These are phyloP conservation scores for Perccottus glenii DNA, from an alignment of 2,113 vertebrate species.

Conservation along the genomic window DNA sequence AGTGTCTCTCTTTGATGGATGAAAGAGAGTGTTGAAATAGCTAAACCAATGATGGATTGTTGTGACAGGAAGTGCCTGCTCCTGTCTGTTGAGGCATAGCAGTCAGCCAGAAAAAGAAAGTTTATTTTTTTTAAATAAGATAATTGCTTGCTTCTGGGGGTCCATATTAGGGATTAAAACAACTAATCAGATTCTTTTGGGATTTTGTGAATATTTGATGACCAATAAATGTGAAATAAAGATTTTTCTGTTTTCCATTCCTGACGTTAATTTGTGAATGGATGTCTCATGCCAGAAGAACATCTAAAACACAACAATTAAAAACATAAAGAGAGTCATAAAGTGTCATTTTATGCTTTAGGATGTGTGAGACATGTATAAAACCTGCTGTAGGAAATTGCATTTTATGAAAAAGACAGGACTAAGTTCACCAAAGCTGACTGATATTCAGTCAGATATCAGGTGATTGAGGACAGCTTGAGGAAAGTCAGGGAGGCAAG, in stretches of 20 bases:
- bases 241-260: neutral
- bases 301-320: too few species aligned
- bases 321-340: too few species aligned
- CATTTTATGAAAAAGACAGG: too few species aligned
- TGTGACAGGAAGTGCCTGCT: conserved; percentile 56
- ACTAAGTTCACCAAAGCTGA: too few species aligned
- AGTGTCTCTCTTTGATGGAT: conserved; percentile 58
- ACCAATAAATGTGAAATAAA: conserved; percentile 1
- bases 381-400: too few species aligned
- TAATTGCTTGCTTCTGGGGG: conserved; percentile 4
- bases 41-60: conserved; percentile 62
- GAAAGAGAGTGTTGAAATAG: conserved; percentile 51
- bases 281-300: conserved; percentile 6
- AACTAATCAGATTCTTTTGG: neutral
- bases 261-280: conserved; percentile 18
- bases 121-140: conserved; percentile 17
- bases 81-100: conserved; percentile 7
- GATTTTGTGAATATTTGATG: conserved; percentile 21
- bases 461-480: neutral
- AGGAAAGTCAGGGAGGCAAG: conserved; percentile 9
- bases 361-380: too few species aligned
- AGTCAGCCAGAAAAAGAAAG: conserved; percentile 41
- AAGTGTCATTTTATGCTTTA: too few species aligned
- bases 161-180: neutral
- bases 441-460: too few species aligned